phyloP scores from a whole-genome alignment of 2,113 vertebrate species.

The Bathybates hornii region DNA sequence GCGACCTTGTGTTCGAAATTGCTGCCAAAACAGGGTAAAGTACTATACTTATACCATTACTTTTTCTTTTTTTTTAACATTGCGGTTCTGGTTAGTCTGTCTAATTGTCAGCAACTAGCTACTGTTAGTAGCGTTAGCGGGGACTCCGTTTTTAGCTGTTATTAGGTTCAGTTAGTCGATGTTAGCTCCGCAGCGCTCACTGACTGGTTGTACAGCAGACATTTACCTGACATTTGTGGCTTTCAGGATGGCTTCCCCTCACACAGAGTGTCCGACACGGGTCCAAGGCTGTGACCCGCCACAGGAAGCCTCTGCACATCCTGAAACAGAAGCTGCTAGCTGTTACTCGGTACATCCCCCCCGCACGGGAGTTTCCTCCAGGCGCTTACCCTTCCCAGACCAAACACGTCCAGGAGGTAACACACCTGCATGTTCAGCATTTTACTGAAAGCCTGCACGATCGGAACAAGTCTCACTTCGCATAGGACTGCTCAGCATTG shows the following conservation, averaged over 20 bases:
- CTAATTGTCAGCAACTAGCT: not conserved
- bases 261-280: conserved; percentile 75
- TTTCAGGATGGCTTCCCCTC: conserved; percentile 79
- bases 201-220: not conserved
- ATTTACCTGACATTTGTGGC: not conserved
- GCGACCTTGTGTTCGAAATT: conserved; percentile 72
- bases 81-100: fast-evolving
- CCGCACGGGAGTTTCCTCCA: conserved; percentile 51
- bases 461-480: fast-evolving
- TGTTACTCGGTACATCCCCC: conserved; percentile 82
- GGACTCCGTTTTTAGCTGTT: not conserved
- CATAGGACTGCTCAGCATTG: not conserved
- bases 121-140: not conserved
- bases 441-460: not conserved
- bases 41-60: not conserved
- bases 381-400: conserved; percentile 55
- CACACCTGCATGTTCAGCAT: not conserved
- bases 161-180: not conserved
- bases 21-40: conserved; percentile 64
- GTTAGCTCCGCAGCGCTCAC: not conserved
- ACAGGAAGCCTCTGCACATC: conserved; percentile 81
- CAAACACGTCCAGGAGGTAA: conserved; percentile 60
- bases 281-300: conserved; percentile 90
- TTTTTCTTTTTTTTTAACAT: fast-evolving
- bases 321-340: conserved; percentile 87